Evolutionary conservation across 2,113 vertebrate genomes (phyloP).

Genomic region (Muntiacus muntjak): DNA sequence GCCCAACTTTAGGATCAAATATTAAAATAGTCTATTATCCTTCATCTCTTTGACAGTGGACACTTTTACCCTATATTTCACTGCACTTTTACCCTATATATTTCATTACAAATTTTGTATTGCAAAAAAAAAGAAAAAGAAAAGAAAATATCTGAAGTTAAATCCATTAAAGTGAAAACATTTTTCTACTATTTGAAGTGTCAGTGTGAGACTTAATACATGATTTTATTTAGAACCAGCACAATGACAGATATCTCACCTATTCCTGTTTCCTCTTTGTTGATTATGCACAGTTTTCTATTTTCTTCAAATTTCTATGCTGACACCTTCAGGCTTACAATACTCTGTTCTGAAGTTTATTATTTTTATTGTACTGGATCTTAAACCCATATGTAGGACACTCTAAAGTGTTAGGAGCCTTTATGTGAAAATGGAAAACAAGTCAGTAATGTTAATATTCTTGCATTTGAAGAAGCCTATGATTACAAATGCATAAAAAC

Average conservation of each 20-base stretch:
- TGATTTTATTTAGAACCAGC: background rate
- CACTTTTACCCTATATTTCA: background rate
- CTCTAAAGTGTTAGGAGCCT: constrained; percentile 12
- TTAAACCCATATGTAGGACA: constrained; percentile 19
- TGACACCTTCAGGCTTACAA: background rate
- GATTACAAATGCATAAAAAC: constrained; percentile 67
- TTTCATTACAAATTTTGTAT: background rate
- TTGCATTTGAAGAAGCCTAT: constrained; percentile 58
- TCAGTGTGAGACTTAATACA: background rate
- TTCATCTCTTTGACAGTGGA: background rate
- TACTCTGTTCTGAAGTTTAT: background rate
- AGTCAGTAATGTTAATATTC: constrained; percentile 70
- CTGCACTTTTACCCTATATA: too few species aligned
- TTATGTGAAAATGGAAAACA: constrained; percentile 67
- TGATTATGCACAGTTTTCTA: background rate
- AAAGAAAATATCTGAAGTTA: background rate
- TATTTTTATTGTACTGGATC: constrained; percentile 41
- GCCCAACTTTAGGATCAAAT: background rate
- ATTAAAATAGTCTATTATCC: background rate
- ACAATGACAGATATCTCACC: background rate
- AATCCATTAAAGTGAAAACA: background rate
- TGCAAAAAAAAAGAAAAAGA: background rate
- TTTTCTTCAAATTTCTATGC: constrained; percentile 3
- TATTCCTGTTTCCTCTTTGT: background rate
- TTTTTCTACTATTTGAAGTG: background rate